Evolutionary conservation across 2,797 vertebrate species (phyloP), one percentile per base, ranked within the genome.

Genomic region (Chelon labrosus): DNA sequence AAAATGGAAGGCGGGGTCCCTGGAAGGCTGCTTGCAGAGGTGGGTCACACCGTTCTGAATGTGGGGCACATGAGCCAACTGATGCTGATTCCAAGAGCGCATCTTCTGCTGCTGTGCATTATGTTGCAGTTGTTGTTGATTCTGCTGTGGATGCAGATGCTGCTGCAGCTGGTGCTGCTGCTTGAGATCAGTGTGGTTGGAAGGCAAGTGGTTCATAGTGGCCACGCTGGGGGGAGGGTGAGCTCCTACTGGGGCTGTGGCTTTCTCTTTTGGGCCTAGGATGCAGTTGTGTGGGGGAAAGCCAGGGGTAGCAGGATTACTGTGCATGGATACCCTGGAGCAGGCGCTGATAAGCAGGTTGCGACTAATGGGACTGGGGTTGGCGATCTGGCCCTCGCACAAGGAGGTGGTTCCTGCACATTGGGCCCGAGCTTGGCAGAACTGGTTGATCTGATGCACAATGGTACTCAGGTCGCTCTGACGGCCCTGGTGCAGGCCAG

Each of bases 371-470:
- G 98, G 98, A 94, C 97, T 98, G 87, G 98, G 98, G 94, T 99
- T 99, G 92, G 97, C 97, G 42, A 99, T 99, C 95, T 99, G 98
- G 93, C 98, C 98, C 96, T 99, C 97, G 74, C 98, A 99, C 88
- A 99, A 95, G 88, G 98, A 98, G 91, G 96, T 97, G 95, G 96
- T 94, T 78, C 96, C 96, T 74, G 95, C 93, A 59, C 96, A 95
- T 17, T 95, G 94, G 89, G 97, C 97, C 90, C 97, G 95, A 82
- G 97, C 96, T 94, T 99, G 98, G 95, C 98, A 99, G 94, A 99
- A 99, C 92, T 97, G 97, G 96, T 96, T 98, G 91, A 99, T 98
- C 97, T 99, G 98, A 93, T 99, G 97, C 91, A 99, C 97, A n/a
- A 99, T 99, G 95, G 96, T 96, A 94, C 96, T 98, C 94, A 99